Percentiles rank a stretch among this genome's conserved stretches.
Conservation (phyloP, 2,888 invertebrate species). For the Vanessa cardui region DNA sequence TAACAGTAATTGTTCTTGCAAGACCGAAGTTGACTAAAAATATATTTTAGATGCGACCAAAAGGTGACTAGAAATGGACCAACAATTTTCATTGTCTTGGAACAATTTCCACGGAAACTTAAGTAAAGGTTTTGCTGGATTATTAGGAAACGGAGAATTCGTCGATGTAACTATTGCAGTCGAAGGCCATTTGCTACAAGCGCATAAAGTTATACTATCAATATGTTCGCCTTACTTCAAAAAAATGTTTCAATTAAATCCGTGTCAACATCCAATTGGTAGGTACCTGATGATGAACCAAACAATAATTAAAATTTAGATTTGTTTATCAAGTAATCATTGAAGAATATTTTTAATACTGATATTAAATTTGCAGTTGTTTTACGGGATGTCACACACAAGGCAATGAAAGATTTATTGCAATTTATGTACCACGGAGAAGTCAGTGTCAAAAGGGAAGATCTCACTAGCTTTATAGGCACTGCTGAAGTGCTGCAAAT, state of each 20-base stretch:
- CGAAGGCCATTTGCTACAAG: conserved; percentile 86
- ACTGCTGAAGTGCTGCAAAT: conserved; percentile 89
- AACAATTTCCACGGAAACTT: conserved; percentile 88
- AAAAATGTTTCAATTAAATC: conserved; percentile 85
- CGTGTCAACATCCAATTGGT: conserved; percentile 86
- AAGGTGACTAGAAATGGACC: conserved; percentile 80
- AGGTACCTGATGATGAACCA: conserved; percentile 38
- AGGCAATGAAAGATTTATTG: conserved; percentile 87
- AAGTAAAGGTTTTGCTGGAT: conserved; percentile 85
- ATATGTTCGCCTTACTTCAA: conserved; percentile 89
- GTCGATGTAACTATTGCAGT: conserved; percentile 85
- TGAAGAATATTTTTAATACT: conserved; percentile 14
- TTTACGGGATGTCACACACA: conserved; percentile 86
- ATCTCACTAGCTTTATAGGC: conserved; percentile 87
- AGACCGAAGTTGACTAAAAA: conserved; percentile 34
- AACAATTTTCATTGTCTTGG: conserved; percentile 88
- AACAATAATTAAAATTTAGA: not conserved
- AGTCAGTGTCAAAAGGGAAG: conserved; percentile 88
- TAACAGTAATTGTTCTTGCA: not conserved
- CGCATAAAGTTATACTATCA: conserved; percentile 87
- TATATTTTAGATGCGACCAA: conserved; percentile 43
- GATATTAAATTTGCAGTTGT: conserved; percentile 76
- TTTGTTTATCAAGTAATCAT: conserved; percentile 8
- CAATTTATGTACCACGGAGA: conserved; percentile 91
- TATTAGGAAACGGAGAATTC: conserved; percentile 83